Conservation (phyloP, 1,140 invertebrate genomes). For the Drosophila punjabiensis region DNA sequence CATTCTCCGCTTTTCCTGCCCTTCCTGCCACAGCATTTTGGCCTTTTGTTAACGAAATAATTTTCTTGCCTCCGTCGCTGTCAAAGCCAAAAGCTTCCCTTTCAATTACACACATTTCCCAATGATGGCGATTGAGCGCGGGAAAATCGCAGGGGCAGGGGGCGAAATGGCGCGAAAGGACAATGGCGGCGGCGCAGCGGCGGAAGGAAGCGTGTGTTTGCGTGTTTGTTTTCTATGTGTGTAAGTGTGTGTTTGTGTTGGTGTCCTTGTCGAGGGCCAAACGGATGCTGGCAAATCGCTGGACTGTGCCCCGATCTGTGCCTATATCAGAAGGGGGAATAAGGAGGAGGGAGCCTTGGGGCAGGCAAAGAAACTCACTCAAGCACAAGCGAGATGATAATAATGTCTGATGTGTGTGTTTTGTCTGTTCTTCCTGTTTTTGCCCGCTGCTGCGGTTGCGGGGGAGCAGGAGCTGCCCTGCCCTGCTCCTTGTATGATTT, state of each 20-base stretch:
- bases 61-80: conserved; percentile 71
- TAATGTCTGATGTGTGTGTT: conserved; percentile 84
- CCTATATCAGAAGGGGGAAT: conserved; percentile 62
- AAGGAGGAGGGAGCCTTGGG: conserved; percentile 49
- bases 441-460: conserved; percentile 44
- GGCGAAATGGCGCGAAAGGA: conserved; percentile 67
- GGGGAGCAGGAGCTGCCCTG: conserved; percentile 25
- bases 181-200: conserved; percentile 64
- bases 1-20: conserved; percentile 22
- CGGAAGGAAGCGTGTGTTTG: conserved; percentile 65
- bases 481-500: conserved; percentile 73
- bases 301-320: conserved; percentile 56
- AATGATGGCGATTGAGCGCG: conserved; percentile 51
- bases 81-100: conserved; percentile 82
- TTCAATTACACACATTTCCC: conserved; percentile 84
- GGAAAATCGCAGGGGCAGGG: conserved; percentile 2
- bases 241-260: conserved; percentile 10
- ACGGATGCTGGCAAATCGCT: conserved; percentile 64
- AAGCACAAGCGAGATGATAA: conserved; percentile 84
- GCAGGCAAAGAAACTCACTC: conserved; percentile 75
- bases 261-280: conserved; percentile 31
- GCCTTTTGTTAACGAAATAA: conserved; percentile 84
- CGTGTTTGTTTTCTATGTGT: conserved; percentile 26
- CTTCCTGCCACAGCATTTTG: conserved; percentile 40
- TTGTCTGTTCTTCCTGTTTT: conserved; percentile 63